Percentiles rank a stretch among this genome's conserved stretches.
phyloP scores from a whole-genome alignment of 2,888 invertebrate genomes.

The Diogma glabrata region DNA sequence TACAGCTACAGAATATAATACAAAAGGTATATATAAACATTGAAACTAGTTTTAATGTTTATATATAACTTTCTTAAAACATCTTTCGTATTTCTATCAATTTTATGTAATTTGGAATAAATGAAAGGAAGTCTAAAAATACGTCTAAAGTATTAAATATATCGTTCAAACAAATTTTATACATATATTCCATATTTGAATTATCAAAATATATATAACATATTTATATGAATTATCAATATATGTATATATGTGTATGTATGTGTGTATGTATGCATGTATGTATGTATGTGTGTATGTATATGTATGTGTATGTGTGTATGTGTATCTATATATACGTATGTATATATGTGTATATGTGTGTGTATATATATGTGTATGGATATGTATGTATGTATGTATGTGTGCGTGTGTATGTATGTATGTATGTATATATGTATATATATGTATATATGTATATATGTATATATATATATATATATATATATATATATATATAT shows the following conservation, averaged over 20 bases:
- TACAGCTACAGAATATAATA: too few relatives aligned
- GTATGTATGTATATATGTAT: neutral
- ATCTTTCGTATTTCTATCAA: too few relatives aligned
- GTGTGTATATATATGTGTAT: neutral
- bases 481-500: constrained; percentile 3
- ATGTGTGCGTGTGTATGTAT: neutral
- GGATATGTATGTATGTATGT: neutral
- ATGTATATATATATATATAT: neutral
- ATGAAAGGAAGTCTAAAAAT: too few relatives aligned
- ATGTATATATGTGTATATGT: neutral
- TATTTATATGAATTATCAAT: too few relatives aligned
- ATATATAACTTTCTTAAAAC: too few relatives aligned
- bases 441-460: constrained; percentile 1
- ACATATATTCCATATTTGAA: too few relatives aligned
- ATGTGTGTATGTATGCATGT: neutral
- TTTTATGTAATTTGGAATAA: too few relatives aligned
- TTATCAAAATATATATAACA: too few relatives aligned
- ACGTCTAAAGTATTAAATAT: too few relatives aligned
- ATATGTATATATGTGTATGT: neutral
- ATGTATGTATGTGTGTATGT: neutral
- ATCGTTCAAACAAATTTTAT: too few relatives aligned
- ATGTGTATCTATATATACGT: neutral
- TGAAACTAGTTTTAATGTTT: too few relatives aligned
- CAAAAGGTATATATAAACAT: too few relatives aligned
- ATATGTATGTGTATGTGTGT: neutral